A percentile compares a stretch with the other conserved stretches of the same genome.
These are phyloP conservation scores for Anguilla pacifica DNA, from an alignment of 2,797 vertebrate genomes.

Conservation along the genomic window DNA sequence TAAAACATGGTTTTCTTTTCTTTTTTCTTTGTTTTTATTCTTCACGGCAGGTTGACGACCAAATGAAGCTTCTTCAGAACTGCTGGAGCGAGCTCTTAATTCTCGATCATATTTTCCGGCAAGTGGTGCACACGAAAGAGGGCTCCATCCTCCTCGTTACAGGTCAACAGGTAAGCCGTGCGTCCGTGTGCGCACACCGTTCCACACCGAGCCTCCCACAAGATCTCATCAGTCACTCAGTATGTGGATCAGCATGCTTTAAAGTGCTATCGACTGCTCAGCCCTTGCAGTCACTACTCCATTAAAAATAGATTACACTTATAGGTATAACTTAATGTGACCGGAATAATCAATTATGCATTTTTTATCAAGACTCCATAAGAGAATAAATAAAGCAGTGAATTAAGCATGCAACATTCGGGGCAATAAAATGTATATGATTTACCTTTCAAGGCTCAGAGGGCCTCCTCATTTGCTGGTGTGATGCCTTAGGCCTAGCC, in stretches of 20 bases:
- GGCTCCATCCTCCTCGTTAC: constrained; percentile 95
- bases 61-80: constrained; percentile 99
- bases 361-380: constrained; percentile 50
- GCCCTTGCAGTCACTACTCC: constrained; percentile 51
- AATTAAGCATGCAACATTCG: constrained; percentile 52
- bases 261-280: constrained; percentile 63
- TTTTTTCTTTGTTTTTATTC: constrained; percentile 36
- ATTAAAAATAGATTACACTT: constrained; percentile 69
- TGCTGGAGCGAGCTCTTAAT: constrained; percentile 99
- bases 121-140: constrained; percentile 95
- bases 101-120: constrained; percentile 95
- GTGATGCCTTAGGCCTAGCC: constrained; percentile 60
- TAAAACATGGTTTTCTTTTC: constrained; percentile 37
- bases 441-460: constrained; percentile 52
- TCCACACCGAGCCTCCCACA: constrained; percentile 30
- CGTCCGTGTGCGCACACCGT: not conserved
- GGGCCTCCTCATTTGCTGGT: constrained; percentile 52
- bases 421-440: constrained; percentile 46
- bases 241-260: constrained; percentile 53
- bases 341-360: constrained; percentile 63
- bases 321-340: constrained; percentile 64
- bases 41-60: constrained; percentile 90
- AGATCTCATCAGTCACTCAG: constrained; percentile 50
- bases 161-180: constrained; percentile 90
- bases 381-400: constrained; percentile 57